Evolutionary conservation across 2,888 invertebrate species (phyloP), one percentile per base, ranked within the genome.

Genomic region (Oscheius sp.): DNA sequence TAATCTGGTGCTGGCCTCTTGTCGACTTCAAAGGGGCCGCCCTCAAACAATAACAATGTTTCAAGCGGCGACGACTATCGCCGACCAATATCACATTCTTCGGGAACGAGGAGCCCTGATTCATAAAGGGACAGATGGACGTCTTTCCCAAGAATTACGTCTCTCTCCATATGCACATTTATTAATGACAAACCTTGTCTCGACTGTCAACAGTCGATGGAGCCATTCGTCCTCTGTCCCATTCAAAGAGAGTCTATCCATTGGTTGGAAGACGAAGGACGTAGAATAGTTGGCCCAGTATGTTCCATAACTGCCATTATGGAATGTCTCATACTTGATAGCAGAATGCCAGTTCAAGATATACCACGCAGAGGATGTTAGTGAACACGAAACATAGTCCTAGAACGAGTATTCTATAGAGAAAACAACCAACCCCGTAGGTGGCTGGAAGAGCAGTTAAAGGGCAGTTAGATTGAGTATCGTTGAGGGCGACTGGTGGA

Each of bases 191-290:
- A 20, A 59, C 59, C 44, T 59, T 17, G 44, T 59, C n/a, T 59
- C 59, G 3, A 59, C 44, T 6, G 59, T 41, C n/a, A 59, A n/a
- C 8, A 84, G 67, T 44, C 80, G 30, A 33, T 72, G 67, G 59
- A 84, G 73, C 84, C 84, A 84, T 5, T 74, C 74, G 30, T 71
- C 67, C 45, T 82, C 81, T 0, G 74, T 74, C 20, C 84, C 84
- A 36, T 77, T 80, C 32, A 80, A 57, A 51, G 72, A 59, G 56
- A 83, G 69, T 45, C 75, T 68, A 45, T 78, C 72, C 9, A 76
- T 80, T 59, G 82, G 78, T 66, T 82, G 81, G 32, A 83, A 81
- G 22, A 83, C 67, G 51, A 76, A 83, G 1, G 78, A 71, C 2
- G 79, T 79, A 8, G 78, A 72, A 57, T 81, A 71, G 65, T 83